phyloP scores from a whole-genome alignment of 1,140 invertebrate genomes.

The Pteromalus puparum region DNA sequence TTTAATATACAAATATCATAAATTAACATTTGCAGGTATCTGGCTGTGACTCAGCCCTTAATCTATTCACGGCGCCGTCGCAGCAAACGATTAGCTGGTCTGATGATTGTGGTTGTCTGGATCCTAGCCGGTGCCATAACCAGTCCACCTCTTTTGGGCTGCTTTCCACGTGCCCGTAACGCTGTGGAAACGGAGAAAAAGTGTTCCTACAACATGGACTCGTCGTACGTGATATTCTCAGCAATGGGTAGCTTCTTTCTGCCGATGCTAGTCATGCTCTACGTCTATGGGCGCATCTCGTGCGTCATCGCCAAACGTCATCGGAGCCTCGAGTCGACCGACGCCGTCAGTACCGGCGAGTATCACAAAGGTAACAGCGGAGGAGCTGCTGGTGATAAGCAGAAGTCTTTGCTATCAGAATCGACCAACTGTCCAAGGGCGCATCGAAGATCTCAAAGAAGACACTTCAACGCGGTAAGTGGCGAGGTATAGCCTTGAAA shows the following conservation, averaged over 20 bases:
- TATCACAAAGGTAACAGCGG: not conserved
- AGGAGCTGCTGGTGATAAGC: not conserved
- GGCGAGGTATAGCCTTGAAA: no score
- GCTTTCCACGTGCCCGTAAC: constrained; percentile 71
- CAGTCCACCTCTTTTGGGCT: constrained; percentile 88
- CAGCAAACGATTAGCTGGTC: constrained; percentile 85
- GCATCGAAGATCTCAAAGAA: not conserved
- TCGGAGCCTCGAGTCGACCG: constrained; percentile 69
- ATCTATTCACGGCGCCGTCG: constrained; percentile 86
- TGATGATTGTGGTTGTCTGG: constrained; percentile 91
- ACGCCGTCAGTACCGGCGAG: constrained; percentile 37
- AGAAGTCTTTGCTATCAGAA: not conserved
- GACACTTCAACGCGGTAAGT: constrained; percentile 23
- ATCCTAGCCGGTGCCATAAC: constrained; percentile 87
- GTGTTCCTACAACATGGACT: constrained; percentile 87
- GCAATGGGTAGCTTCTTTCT: constrained; percentile 95
- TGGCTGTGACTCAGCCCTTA: constrained; percentile 90
- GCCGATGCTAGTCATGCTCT: constrained; percentile 93
- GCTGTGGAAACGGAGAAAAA: constrained; percentile 60
- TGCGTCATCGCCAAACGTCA: constrained; percentile 85
- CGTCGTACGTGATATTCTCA: constrained; percentile 92
- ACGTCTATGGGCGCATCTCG: constrained; percentile 92
- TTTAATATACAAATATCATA: no score
- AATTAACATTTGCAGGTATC: constrained; percentile 78
- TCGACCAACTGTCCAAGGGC: not conserved